Evolutionary conservation across 2,888 invertebrate genomes (phyloP).

Genomic region (Chironomus riparius): DNA sequence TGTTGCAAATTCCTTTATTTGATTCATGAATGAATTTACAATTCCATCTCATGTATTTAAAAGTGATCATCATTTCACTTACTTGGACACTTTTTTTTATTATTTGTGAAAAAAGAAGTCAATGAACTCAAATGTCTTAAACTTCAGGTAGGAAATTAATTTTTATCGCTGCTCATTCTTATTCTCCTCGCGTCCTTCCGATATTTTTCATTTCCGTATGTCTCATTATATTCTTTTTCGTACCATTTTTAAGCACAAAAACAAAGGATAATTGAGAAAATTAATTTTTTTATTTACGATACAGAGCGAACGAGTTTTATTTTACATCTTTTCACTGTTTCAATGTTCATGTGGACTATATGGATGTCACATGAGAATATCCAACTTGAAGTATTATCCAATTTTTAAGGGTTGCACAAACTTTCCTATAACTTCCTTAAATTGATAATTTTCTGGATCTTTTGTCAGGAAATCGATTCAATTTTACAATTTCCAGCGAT

Average conservation of each 20-base stretch:
- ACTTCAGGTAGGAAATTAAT: slow-evolving; percentile 22
- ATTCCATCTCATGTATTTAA: slow-evolving; percentile 2
- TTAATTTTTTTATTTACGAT: slow-evolving; percentile 16
- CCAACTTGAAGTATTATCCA: neutral
- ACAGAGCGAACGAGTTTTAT: slow-evolving; percentile 1
- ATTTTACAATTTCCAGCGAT: neutral
- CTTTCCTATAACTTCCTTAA: neutral
- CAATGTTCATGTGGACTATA: neutral
- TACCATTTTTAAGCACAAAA: slow-evolving; percentile 12
- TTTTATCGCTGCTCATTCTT: slow-evolving; percentile 3
- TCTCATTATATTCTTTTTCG: neutral
- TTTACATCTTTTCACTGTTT: slow-evolving; percentile 11
- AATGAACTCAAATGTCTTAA: slow-evolving; percentile 23
- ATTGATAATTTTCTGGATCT: neutral
- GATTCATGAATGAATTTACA: neutral
- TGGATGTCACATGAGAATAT: neutral
- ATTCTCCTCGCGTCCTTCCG: neutral
- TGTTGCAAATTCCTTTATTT: neutral
- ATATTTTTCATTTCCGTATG: neutral
- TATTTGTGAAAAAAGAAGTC: slow-evolving; percentile 21
- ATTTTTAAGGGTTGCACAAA: neutral
- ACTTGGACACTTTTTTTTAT: slow-evolving; percentile 24
- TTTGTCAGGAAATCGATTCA: too few relatives aligned
- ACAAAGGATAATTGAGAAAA: slow-evolving; percentile 9
- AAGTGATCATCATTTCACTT: slow-evolving; percentile 4